Base-by-base conservation (phyloP, 2,888 invertebrate genomes). In the Embidobia sp. region DNA sequence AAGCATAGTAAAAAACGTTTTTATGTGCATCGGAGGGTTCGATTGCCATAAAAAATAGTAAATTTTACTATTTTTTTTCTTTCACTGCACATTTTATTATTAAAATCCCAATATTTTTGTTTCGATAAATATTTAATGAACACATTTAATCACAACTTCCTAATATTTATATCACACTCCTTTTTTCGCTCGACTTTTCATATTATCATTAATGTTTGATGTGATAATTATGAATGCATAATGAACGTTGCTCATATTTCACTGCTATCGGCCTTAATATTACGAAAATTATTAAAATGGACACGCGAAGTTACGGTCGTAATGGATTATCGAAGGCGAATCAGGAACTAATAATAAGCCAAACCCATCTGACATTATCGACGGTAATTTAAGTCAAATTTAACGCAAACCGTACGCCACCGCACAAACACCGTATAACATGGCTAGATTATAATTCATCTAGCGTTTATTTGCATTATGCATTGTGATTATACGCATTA, bases 391-490 rank as follows among this genome's bases (percentile, higher is more conserved):
- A 83, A 83, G 85, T 83, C 84, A 85, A 88, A 87, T 87, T 87
- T 84, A 86, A 85, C 84, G 83, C 84, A 82, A 75, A 75, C 80
- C 85, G 82, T 85, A 84, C 84, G 83, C 83, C 82, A 82, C 83
- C 84, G 19, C 42, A 19, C 19, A 81, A 80, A 82, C 79, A 84
- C 80, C 80, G 67, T 77, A 78, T 69, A 77, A 77, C 79, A 77
- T 80, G 80, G 81, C 73, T 70, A 83, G 82, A 81, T 84, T 86
- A 88, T 88, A 87, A 88, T 84, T 88, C 86, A 87, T 81, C 78
- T 82, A 82, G 81, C 83, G 84, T 84, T 86, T 86, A 85, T 86
- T 86, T 85, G 85, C 85, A 88, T 88, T 87, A 87, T 87, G 63
- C 49, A 33, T 53, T 66, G n/a, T 37, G 55, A 55, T 44, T 40